phyloP scores from a whole-genome alignment of 2,113 vertebrate genomes.

The Bubo blakistoni region DNA sequence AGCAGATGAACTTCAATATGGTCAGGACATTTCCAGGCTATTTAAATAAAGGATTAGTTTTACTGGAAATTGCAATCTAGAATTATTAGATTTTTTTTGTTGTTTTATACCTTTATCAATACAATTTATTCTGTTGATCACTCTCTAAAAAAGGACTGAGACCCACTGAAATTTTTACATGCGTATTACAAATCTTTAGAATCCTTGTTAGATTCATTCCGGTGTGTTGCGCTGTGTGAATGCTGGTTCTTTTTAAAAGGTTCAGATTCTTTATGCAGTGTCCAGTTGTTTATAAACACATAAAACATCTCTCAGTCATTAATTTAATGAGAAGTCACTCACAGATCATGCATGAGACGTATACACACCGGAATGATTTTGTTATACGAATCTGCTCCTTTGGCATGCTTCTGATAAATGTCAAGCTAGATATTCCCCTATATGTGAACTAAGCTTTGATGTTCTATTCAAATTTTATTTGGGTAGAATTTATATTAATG shows the following conservation, averaged over 20 bases:
- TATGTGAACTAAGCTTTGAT: not conserved
- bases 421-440: not conserved
- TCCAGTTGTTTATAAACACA: not conserved
- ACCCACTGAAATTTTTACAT: not conserved
- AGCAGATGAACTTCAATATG: not conserved
- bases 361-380: not conserved
- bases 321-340: not conserved
- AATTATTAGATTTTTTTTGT: not conserved
- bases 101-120: not conserved
- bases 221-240: not conserved
- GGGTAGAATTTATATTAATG: not conserved
- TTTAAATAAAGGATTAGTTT: not conserved
- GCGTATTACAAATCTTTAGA: not conserved
- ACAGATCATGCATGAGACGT: not conserved
- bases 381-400: not conserved
- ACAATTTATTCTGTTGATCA: not conserved
- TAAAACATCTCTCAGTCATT: not conserved
- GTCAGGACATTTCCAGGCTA: not conserved
- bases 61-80: not conserved
- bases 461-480: not conserved
- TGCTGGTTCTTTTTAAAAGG: not conserved
- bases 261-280: not conserved
- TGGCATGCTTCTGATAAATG: not conserved
- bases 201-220: not conserved
- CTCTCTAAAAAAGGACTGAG: not conserved